Conservation (phyloP, 1,140 invertebrate species). For the Pinna nobilis region DNA sequence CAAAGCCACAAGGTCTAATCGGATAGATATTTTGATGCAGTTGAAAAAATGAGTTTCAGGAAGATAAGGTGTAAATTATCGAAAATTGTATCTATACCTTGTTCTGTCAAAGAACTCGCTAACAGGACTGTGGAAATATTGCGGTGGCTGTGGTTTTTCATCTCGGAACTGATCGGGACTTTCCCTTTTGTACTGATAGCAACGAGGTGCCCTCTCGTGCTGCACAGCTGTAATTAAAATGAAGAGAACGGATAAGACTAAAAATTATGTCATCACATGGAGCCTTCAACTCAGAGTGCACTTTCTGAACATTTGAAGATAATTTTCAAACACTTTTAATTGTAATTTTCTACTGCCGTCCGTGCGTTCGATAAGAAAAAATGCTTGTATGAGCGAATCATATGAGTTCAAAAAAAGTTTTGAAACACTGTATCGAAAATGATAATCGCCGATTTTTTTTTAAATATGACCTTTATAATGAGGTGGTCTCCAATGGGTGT, state of each 20-base stretch:
- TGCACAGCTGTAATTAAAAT: constrained; percentile 84
- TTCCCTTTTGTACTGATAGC: constrained; percentile 66
- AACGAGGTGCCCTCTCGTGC: constrained; percentile 88
- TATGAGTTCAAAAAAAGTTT: too few relatives aligned
- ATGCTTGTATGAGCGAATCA: not conserved
- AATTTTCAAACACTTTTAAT: not conserved
- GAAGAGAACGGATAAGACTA: not conserved
- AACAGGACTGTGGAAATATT: constrained; percentile 7
- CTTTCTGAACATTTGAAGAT: not conserved
- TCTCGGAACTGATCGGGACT: constrained; percentile 5
- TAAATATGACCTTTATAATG: too few relatives aligned
- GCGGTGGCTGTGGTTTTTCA: not conserved
- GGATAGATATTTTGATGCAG: too few relatives aligned
- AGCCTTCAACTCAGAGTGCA: not conserved
- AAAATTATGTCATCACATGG: not conserved
- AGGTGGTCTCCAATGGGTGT: too few relatives aligned
- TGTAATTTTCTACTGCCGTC: not conserved
- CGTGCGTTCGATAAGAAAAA: not conserved
- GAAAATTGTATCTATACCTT: not conserved
- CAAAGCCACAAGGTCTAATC: too few relatives aligned
- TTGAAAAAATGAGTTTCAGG: too few relatives aligned
- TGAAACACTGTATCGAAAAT: too few relatives aligned
- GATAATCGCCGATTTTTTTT: too few relatives aligned
- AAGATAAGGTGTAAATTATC: too few relatives aligned
- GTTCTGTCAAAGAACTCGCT: constrained; percentile 31